Base-by-base conservation (phyloP, 2,888 invertebrate genomes). In the Andrena bucephala region DNA sequence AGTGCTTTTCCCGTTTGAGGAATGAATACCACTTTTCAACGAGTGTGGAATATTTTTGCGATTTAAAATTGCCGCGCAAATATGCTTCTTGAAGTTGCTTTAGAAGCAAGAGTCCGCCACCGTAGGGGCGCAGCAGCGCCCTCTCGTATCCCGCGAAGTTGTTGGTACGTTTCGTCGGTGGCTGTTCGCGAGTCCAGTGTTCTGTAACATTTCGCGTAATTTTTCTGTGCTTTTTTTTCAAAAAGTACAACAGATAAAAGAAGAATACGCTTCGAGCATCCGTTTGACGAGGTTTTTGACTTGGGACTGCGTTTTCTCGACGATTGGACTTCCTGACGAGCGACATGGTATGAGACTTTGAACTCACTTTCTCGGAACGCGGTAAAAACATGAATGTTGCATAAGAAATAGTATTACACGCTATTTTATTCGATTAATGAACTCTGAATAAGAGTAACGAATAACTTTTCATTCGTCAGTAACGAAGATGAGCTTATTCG, bases 91-190 rank as follows among this genome's bases (percentile, higher is more conserved):
- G 42, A 42, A 13, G 4, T 16, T 42, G 42, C 42, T 16, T 4
- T 16, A 42, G 16, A 42, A 13, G 13, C 42, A 42, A 42, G 42
- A 42, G 42, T 16, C 5, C 42, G 42, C 42, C 42, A 42, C 42
- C 4, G 16, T 42, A 42, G 16, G 1, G 27, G 4, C 52, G 50
- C 27, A 24, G n/a, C 36, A 31, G 31, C 48, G 81, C 77, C 84
- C 86, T 85, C 86, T 83, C 36, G 59, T n/a, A 71, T 20, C 1
- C 2, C 24, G 5, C n/a, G 20, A 10, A 1, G 24, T 20, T 59
- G 3, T 50, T 24, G 4, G 10, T 5, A 1, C 24, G 33, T 33
- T 20, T 10, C 31, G 42, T 29, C n/a, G 31, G 33, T 13, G 6
- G 42, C 42, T 4, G 36, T 52, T 27, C 1, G n/a, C 3, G 33